Percentiles rank a stretch among this genome's conserved stretches.
Conservation (phyloP, 2,888 invertebrate species). For the Papilio elwesi region DNA sequence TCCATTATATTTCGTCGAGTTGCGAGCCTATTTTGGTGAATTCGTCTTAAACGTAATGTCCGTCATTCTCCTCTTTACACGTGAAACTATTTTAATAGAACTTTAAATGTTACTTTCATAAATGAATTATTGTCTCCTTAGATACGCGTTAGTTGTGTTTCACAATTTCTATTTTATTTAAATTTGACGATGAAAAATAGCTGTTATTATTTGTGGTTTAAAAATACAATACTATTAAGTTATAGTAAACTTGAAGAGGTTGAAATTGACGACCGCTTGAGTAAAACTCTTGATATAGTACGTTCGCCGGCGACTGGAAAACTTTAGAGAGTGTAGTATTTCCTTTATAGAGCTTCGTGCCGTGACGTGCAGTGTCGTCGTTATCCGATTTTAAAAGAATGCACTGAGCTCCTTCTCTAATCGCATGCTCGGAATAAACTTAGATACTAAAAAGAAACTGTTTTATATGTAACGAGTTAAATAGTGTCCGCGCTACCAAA, state of each 20-base stretch:
- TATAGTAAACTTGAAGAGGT: neutral
- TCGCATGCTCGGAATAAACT: constrained; percentile 26
- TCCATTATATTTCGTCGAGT: too few relatives aligned
- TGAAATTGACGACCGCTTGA: constrained; percentile 1
- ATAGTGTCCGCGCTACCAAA: neutral
- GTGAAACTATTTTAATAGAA: too few relatives aligned
- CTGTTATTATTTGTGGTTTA: too few relatives aligned
- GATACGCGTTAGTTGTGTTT: too few relatives aligned
- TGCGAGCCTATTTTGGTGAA: too few relatives aligned
- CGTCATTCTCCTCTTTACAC: too few relatives aligned
- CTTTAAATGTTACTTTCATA: too few relatives aligned
- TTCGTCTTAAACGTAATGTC: too few relatives aligned
- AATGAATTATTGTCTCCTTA: too few relatives aligned
- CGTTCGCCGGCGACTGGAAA: neutral
- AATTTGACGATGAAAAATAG: too few relatives aligned
- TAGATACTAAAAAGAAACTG: neutral
- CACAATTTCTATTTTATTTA: too few relatives aligned
- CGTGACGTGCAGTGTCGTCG: neutral
- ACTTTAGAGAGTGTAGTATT: constrained; percentile 18
- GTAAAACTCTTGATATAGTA: constrained; percentile 3
- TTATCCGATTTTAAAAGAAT: constrained; percentile 35
- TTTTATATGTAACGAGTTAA: neutral
- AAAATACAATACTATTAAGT: too few relatives aligned
- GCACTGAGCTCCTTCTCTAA: constrained; percentile 17
- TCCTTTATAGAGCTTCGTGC: constrained; percentile 22